Evolutionary conservation across 2,888 invertebrate species (phyloP).

Genomic region (Helleia helle): DNA sequence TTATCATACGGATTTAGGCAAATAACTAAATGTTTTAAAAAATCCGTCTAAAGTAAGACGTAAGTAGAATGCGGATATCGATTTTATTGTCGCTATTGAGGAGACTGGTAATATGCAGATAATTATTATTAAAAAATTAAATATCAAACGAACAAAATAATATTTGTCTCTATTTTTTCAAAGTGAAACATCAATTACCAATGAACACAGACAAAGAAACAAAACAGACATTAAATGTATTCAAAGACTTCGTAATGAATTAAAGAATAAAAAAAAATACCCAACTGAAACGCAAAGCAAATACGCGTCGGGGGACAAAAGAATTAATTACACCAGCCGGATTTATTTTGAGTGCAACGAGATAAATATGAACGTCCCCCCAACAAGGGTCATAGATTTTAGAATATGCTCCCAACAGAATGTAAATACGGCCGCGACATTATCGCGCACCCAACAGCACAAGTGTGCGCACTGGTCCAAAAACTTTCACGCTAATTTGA

Average conservation of each 20-base stretch:
- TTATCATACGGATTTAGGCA: too few species aligned
- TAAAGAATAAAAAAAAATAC: neutral
- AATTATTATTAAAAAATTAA: too few species aligned
- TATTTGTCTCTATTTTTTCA: too few species aligned
- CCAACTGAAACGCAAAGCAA: constrained; percentile 4
- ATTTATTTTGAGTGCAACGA: constrained; percentile 10
- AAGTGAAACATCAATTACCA: too few species aligned
- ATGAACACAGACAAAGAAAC: neutral
- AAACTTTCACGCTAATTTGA: constrained; percentile 9
- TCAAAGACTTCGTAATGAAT: neutral
- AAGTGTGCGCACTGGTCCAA: constrained; percentile 5
- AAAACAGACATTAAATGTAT: neutral
- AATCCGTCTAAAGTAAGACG: too few species aligned
- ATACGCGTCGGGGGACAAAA: neutral
- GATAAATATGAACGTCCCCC: constrained; percentile 15
- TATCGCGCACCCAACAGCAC: constrained; percentile 16
- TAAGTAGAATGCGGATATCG: too few species aligned
- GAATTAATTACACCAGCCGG: constrained; percentile 4
- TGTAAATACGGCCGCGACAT: constrained; percentile 21
- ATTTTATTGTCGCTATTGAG: too few species aligned
- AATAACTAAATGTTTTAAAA: too few species aligned
- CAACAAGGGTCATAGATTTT: constrained; percentile 16
- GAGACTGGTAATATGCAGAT: too few species aligned
- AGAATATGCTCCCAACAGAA: constrained; percentile 19
- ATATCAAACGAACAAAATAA: too few species aligned